These are phyloP conservation scores for Anguilla rostrata DNA, from an alignment of 2,113 vertebrate species.

Conservation along the genomic window DNA sequence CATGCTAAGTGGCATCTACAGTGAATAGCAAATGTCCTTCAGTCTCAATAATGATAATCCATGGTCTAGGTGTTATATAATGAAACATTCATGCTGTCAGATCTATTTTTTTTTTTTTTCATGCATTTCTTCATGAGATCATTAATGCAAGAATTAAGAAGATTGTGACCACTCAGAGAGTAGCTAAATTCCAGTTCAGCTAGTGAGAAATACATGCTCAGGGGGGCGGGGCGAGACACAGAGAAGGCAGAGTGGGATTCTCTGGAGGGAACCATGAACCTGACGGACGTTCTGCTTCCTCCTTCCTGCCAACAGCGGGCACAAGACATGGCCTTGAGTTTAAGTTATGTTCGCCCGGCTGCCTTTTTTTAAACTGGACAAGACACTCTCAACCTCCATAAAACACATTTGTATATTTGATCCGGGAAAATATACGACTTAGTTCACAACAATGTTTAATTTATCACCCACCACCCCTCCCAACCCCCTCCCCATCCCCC, in stretches of 20 bases:
- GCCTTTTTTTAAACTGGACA: slow-evolving; percentile 46
- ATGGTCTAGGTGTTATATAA: slow-evolving; percentile 45
- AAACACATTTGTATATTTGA: slow-evolving; percentile 69
- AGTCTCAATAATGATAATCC: slow-evolving; percentile 62
- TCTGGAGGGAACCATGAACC: slow-evolving; percentile 5
- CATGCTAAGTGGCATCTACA: slow-evolving; percentile 58
- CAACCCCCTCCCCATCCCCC: no score
- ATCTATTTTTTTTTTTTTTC: slow-evolving; percentile 6
- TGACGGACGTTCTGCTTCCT: neutral
- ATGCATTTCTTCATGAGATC: neutral
- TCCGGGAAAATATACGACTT: slow-evolving; percentile 48
- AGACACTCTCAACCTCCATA: slow-evolving; percentile 57
- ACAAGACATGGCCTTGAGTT: slow-evolving; percentile 59
- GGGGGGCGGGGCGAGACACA: neutral
- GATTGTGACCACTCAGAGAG: neutral
- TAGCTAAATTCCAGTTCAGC: neutral
- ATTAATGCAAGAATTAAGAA: neutral
- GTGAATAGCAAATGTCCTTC: slow-evolving; percentile 62
- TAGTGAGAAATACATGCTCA: neutral
- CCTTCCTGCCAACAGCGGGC: neutral
- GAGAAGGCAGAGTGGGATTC: neutral
- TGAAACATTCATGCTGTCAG: slow-evolving; percentile 43
- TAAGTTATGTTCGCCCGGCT: slow-evolving; percentile 53
- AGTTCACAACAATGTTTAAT: slow-evolving; percentile 60
- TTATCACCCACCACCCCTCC: slow-evolving; percentile 3